A percentile compares a stretch with the other conserved stretches of the same genome.
These are phyloP conservation scores for Lonchura striata DNA, from an alignment of 2,113 vertebrate genomes.

Conservation along the genomic window DNA sequence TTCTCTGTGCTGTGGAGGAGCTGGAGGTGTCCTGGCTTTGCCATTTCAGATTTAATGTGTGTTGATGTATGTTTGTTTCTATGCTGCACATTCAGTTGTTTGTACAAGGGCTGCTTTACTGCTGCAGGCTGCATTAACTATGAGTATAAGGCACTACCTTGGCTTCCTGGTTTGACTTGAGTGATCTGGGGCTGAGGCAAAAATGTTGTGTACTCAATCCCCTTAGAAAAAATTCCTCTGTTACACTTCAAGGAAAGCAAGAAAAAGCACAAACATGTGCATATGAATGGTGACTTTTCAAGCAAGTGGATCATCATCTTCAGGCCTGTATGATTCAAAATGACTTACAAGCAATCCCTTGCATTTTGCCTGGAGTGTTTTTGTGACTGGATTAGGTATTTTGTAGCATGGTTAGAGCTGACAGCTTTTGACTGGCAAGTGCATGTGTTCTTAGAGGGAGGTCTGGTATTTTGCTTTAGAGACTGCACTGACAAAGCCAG, in stretches of 20 bases:
- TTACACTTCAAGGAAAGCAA: neutral
- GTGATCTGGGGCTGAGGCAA: neutral
- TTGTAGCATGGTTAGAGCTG: neutral
- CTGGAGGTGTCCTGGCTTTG: neutral
- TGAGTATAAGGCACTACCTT: neutral
- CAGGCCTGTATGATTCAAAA: neutral
- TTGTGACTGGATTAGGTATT: neutral
- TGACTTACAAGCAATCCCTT: neutral
- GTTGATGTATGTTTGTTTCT: neutral
- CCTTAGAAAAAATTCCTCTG: neutral
- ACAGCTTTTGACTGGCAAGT: neutral
- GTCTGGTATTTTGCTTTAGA: neutral
- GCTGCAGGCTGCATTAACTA: neutral
- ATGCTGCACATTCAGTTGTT: neutral
- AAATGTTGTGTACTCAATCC: neutral
- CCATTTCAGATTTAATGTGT: neutral
- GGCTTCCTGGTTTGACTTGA: neutral
- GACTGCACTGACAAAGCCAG: neutral
- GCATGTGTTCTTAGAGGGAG: neutral
- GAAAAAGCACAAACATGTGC: neutral
- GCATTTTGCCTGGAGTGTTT: neutral
- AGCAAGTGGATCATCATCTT: neutral
- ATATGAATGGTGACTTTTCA: neutral
- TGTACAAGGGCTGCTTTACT: neutral
- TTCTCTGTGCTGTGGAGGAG: neutral